Evolutionary conservation across 2,888 invertebrate species (phyloP).

Genomic region (Dicycla oo): DNA sequence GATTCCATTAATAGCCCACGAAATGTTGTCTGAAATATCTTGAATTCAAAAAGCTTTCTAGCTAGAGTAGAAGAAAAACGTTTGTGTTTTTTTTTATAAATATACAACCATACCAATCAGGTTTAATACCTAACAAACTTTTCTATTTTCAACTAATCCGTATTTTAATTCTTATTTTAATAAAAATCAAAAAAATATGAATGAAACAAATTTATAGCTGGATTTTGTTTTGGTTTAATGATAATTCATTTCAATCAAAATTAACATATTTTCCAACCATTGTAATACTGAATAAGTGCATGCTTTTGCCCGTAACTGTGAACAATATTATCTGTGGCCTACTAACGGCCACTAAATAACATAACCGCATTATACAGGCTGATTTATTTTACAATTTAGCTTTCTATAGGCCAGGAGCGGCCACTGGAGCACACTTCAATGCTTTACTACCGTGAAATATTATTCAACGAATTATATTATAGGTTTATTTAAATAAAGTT

Average conservation of each 20-base stretch:
- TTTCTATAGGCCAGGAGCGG: slow-evolving; percentile 2
- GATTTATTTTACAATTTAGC: slow-evolving; percentile 42
- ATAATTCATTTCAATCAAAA: neutral
- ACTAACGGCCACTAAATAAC: slow-evolving; percentile 35
- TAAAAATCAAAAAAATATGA: too few species aligned
- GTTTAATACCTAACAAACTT: too few species aligned
- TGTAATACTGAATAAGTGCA: neutral
- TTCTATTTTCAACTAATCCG: too few species aligned
- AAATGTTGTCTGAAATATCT: too few species aligned
- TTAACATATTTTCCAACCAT: neutral
- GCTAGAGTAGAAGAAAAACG: too few species aligned
- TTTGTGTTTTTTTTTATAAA: too few species aligned
- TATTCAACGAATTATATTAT: slow-evolving; percentile 24
- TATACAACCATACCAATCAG: too few species aligned
- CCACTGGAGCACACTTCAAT: slow-evolving; percentile 36
- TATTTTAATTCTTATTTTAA: too few species aligned
- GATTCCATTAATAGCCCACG: too few species aligned
- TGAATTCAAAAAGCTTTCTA: too few species aligned
- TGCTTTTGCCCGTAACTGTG: neutral
- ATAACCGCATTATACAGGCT: slow-evolving; percentile 21
- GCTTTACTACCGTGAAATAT: slow-evolving; percentile 27
- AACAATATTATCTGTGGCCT: slow-evolving; percentile 31
- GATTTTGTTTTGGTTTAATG: too few species aligned
- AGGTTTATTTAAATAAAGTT: slow-evolving; percentile 18
- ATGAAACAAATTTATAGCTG: too few species aligned